phyloP scores from a whole-genome alignment of 1,140 invertebrate species.

The Zaprionus ghesquierei region DNA sequence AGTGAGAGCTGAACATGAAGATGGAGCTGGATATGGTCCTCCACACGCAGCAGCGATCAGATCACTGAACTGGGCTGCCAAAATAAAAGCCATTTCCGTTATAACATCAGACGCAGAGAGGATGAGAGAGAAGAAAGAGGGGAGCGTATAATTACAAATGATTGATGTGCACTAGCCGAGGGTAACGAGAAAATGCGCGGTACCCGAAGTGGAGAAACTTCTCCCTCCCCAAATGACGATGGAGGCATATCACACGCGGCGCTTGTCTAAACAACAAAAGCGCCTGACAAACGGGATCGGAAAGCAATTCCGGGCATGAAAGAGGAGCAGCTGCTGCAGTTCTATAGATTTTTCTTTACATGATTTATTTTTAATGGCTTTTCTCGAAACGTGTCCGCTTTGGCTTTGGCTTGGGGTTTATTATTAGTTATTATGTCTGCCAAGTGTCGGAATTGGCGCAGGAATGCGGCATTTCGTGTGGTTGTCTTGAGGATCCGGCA shows the following conservation, averaged over 20 bases:
- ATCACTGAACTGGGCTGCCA: slow-evolving; percentile 60
- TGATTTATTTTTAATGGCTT: slow-evolving; percentile 60
- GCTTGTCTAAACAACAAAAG: slow-evolving; percentile 60
- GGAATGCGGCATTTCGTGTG: slow-evolving; percentile 20
- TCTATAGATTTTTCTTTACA: slow-evolving; percentile 22
- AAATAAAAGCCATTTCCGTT: slow-evolving; percentile 69
- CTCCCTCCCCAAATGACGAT: slow-evolving; percentile 39
- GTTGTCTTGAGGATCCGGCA: slow-evolving; percentile 2
- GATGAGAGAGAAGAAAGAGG: slow-evolving; percentile 21
- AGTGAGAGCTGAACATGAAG: slow-evolving; percentile 18
- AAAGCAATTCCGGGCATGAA: slow-evolving; percentile 4
- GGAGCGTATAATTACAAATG: slow-evolving; percentile 70
- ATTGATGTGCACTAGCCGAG: slow-evolving; percentile 63
- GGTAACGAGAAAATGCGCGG: neutral
- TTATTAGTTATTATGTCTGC: slow-evolving; percentile 54
- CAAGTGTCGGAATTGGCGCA: slow-evolving; percentile 37
- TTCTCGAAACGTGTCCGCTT: slow-evolving; percentile 29
- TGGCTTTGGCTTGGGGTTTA: slow-evolving; percentile 39
- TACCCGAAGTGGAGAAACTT: neutral
- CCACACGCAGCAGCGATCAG: slow-evolving; percentile 41
- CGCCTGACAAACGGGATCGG: slow-evolving; percentile 10
- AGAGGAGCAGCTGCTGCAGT: slow-evolving; percentile 37
- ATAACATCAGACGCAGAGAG: slow-evolving; percentile 8
- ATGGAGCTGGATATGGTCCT: slow-evolving; percentile 11
- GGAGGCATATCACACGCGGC: slow-evolving; percentile 64